Base-by-base conservation (phyloP, 2,888 invertebrate genomes). In the Mactromeris polynyma region DNA sequence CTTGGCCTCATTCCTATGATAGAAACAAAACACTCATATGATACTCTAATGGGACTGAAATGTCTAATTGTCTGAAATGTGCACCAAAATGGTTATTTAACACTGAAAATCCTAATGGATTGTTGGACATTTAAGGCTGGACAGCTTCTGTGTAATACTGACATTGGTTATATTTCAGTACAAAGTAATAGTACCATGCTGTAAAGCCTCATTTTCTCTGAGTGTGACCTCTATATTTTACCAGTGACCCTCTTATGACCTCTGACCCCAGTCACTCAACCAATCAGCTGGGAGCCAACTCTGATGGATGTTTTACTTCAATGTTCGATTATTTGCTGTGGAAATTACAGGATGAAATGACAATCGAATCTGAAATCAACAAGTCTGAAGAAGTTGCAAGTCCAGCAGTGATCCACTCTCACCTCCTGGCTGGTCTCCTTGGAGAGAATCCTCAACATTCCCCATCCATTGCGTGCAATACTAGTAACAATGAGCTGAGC, bases 291-390 rank as follows among this genome's bases (percentile, higher is more conserved):
- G 58, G n/a, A 64, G 26, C n/a, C 7, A 6, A 64, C 9, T 11
- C 85, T 89, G 91, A 91, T 83, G 91, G 91, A 51, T 91, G 88
- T 82, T 91, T 91, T 88, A 26, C 88, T 36, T 89, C 91, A 33
- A 80, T 91, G 58, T 86, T 91, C 51, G 89, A 89, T 77, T 89
- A 87, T 51, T 78, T 91, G 36, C 81, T 90, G 21, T 42, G 40
- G 38, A 83, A 69, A 36, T 19, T 90, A 26, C 82, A 80, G 21
- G 73, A 85, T 11, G 90, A 90, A 58, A n/a, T 86, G 7, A 42
- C 81, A 17, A 14, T 69, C 42, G 36, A 86, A 26, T 38, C n/a
- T 54, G 84, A 82, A 42, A 40, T 87, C 26, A 69, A 81, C n/a
- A 46, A 26, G 9, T 26, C 73, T 6, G n/a, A 21, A 36, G 85